Conservation (phyloP, 2,888 invertebrate genomes). For the Salticus scenicus region DNA sequence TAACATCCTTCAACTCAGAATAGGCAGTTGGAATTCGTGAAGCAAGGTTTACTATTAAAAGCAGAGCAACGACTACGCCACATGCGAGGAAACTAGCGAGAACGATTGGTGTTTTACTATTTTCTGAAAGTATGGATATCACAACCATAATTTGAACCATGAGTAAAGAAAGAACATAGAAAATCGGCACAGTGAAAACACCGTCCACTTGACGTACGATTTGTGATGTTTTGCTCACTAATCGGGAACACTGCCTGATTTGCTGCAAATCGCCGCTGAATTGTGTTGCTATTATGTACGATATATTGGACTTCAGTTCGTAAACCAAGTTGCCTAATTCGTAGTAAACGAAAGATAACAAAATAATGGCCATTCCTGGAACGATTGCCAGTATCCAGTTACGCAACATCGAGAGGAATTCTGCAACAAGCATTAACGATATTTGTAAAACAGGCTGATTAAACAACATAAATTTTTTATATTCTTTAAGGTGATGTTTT, state of each 20-base stretch:
- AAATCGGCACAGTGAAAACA: not conserved
- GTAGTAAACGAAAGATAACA: not conserved
- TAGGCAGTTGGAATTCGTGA: slow-evolving; percentile 6
- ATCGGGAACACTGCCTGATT: not conserved
- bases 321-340: not conserved
- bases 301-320: not conserved
- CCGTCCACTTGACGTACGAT: not conserved
- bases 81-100: too few species aligned
- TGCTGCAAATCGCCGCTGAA: not conserved
- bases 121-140: not conserved
- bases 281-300: too few species aligned
- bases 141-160: slow-evolving; percentile 19
- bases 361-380: not conserved
- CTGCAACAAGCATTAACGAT: not conserved
- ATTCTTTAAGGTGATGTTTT: too few species aligned
- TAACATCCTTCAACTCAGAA: not conserved
- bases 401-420: not conserved
- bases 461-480: not conserved
- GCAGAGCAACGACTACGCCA: not conserved
- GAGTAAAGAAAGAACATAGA: slow-evolving; percentile 10
- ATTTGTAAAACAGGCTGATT: not conserved
- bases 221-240: not conserved
- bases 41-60: not conserved
- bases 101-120: not conserved
- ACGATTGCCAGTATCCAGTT: not conserved